Conservation (phyloP, 2,113 vertebrate species). For the Merops nubicus region DNA sequence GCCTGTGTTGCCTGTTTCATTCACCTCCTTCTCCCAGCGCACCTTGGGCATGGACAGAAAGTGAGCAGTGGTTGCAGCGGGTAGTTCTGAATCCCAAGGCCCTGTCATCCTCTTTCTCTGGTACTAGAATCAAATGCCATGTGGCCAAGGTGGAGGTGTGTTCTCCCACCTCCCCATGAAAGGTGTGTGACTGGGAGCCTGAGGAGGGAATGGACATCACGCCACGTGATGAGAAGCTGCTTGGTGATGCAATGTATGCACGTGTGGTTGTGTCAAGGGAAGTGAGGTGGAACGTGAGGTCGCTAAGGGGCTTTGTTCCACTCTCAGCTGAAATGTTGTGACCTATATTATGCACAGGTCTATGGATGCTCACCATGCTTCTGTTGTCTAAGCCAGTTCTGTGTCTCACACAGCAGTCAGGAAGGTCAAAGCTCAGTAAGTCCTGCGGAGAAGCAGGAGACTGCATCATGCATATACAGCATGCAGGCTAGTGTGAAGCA, state of each 20-base stretch:
- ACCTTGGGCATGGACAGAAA: background rate
- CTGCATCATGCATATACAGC: rapidly evolving
- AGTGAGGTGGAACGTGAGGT: background rate
- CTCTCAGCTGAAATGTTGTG: background rate
- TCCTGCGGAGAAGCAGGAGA: background rate
- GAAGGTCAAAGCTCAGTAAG: background rate
- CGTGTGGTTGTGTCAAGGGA: background rate
- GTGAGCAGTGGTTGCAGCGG: background rate
- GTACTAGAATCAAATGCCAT: background rate
- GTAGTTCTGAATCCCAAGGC: background rate
- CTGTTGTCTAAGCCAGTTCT: background rate
- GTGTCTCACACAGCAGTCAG: background rate
- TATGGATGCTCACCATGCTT: background rate
- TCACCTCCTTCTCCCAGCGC: background rate
- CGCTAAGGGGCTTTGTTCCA: background rate
- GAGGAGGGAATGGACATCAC: background rate
- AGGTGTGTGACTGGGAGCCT: background rate
- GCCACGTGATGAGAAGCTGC: background rate
- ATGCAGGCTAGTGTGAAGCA: background rate
- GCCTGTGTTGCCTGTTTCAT: background rate
- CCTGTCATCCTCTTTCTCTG: background rate
- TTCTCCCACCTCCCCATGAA: rapidly evolving
- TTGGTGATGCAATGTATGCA: background rate
- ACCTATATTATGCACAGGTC: background rate
- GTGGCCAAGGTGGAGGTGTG: background rate